phyloP scores from a whole-genome alignment of 2,797 vertebrate genomes.

The Fratercula arctica region DNA sequence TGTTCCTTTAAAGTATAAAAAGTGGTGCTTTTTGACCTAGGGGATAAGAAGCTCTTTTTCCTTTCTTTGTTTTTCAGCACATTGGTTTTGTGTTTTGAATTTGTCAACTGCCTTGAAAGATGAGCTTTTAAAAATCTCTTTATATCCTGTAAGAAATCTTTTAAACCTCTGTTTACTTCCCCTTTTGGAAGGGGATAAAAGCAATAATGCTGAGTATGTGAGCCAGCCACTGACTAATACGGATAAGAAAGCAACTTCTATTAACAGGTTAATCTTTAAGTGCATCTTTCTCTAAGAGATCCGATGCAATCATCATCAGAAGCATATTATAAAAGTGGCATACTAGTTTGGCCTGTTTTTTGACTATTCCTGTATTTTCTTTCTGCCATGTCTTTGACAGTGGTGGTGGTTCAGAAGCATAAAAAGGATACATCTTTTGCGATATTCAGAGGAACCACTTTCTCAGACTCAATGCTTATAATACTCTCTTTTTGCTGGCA shows the following conservation, averaged over 20 bases:
- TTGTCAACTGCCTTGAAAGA: neutral
- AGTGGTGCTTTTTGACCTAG: neutral
- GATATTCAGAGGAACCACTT: neutral
- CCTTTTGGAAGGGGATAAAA: neutral
- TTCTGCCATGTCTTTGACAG: neutral
- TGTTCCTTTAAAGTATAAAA: conserved; percentile 19
- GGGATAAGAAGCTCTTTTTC: neutral
- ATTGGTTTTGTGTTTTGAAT: conserved; percentile 1
- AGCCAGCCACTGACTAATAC: neutral
- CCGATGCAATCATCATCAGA: neutral
- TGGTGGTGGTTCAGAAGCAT: neutral
- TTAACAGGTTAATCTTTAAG: neutral
- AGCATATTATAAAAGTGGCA: neutral
- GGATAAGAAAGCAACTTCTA: neutral
- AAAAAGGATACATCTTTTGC: neutral
- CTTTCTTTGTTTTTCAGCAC: conserved; percentile 32
- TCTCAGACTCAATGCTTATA: neutral
- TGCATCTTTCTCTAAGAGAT: neutral
- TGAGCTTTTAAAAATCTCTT: neutral
- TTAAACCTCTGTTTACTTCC: neutral
- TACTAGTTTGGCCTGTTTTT: neutral
- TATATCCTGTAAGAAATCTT: neutral
- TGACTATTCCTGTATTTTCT: neutral
- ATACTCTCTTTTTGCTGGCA: neutral
- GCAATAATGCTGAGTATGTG: neutral